Percentiles rank a stretch among this genome's conserved stretches.
Evolutionary conservation across 2,888 invertebrate genomes (phyloP).

Genomic region (Venustoraphidia nigricollis): DNA sequence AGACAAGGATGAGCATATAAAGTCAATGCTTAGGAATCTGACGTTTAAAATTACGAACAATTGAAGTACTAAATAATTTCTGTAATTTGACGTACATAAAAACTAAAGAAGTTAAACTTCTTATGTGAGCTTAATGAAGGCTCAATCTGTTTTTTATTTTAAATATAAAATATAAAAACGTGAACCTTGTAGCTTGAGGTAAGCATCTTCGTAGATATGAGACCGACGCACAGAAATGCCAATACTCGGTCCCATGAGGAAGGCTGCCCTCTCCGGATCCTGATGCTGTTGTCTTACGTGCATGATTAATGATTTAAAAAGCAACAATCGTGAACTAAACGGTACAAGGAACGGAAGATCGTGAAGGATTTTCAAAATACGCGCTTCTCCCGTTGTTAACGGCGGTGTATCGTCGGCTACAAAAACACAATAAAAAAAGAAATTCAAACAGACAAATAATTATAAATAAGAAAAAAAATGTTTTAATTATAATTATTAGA

Average conservation of each 20-base stretch:
- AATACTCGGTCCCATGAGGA: constrained; percentile 20
- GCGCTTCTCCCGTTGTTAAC: constrained; percentile 71
- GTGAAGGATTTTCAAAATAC: constrained; percentile 73
- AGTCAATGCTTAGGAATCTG: too few relatives aligned
- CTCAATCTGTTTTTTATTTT: constrained; percentile 1
- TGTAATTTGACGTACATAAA: too few relatives aligned
- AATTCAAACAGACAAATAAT: too few relatives aligned
- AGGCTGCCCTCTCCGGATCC: constrained; percentile 13
- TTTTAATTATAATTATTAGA: not conserved
- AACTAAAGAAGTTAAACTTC: too few relatives aligned
- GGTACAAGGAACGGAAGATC: constrained; percentile 91
- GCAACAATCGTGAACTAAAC: constrained; percentile 77
- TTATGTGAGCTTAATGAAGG: too few relatives aligned
- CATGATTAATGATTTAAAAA: constrained; percentile 54
- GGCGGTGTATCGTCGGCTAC: constrained; percentile 64
- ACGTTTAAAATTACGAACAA: too few relatives aligned
- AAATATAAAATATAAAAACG: not conserved
- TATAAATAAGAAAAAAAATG: too few relatives aligned
- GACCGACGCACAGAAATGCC: constrained; percentile 63
- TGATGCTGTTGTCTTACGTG: constrained; percentile 22
- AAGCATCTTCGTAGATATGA: constrained; percentile 97
- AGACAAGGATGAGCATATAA: too few relatives aligned
- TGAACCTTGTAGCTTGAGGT: constrained; percentile 1
- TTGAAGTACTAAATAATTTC: too few relatives aligned
- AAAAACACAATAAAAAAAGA: constrained; percentile 2